Conservation (phyloP, 2,888 invertebrate genomes). For the Polydrusus cervinus region DNA sequence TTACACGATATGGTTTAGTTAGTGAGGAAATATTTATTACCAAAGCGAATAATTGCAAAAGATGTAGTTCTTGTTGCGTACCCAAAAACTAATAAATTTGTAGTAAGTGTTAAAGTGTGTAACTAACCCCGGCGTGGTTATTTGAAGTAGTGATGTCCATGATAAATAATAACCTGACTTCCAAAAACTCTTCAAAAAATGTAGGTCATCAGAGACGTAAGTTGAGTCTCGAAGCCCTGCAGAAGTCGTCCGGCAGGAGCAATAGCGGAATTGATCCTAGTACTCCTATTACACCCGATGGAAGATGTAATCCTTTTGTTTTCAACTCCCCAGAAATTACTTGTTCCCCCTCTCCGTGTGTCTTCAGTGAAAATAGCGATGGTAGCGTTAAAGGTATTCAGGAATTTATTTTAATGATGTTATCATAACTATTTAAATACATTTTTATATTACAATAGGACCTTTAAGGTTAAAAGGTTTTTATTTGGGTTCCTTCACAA, state of each 20-base stretch:
- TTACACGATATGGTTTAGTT: conserved; percentile 25
- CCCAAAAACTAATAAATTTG: conserved; percentile 18
- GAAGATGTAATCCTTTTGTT: background rate
- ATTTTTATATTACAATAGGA: too few species aligned
- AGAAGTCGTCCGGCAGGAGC: background rate
- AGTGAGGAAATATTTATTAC: conserved; percentile 36
- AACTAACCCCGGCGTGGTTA: conserved; percentile 14
- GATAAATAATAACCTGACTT: conserved; percentile 17
- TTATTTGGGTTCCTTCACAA: too few species aligned
- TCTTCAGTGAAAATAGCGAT: conserved; percentile 63
- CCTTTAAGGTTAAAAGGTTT: too few species aligned
- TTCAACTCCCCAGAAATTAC: conserved; percentile 66
- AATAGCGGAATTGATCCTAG: conserved; percentile 1
- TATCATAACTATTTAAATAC: too few species aligned
- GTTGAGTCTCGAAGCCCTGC: conserved; percentile 14
- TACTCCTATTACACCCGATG: background rate
- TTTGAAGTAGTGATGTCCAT: conserved; percentile 41
- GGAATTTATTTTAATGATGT: background rate
- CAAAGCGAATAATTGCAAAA: conserved; percentile 39
- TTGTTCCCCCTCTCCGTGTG: conserved; percentile 69
- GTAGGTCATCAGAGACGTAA: conserved; percentile 28
- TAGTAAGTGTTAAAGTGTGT: conserved; percentile 21
- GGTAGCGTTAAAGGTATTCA: conserved; percentile 48
- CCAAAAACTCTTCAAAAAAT: conserved; percentile 25
- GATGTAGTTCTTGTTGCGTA: conserved; percentile 40